Conservation (phyloP, 2,797 vertebrate genomes). For the Semaprochilodus insignis region DNA sequence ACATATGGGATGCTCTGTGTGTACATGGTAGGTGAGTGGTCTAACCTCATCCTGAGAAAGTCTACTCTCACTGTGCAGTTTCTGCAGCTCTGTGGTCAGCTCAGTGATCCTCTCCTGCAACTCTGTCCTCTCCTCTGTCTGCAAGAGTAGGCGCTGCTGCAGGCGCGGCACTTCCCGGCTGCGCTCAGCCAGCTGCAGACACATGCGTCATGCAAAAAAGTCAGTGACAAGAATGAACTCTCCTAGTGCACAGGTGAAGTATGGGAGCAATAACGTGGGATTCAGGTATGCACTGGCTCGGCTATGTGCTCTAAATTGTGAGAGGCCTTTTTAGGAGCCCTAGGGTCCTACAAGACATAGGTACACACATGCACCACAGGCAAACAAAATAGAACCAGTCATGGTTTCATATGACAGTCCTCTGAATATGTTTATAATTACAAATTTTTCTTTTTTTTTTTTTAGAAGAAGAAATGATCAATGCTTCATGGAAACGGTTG, state of each 20-base stretch:
- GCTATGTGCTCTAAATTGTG: neutral
- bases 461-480: too few relatives aligned
- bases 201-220: slow-evolving; percentile 1
- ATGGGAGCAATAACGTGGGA: neutral
- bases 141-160: slow-evolving; percentile 63
- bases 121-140: slow-evolving; percentile 62
- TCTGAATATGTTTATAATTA: too few relatives aligned
- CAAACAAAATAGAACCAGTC: neutral
- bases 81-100: slow-evolving; percentile 70
- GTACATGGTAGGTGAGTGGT: neutral
- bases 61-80: slow-evolving; percentile 59
- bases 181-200: slow-evolving; percentile 59
- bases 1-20: neutral
- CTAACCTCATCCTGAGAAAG: slow-evolving; percentile 56
- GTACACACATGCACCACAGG: neutral
- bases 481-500: neutral
- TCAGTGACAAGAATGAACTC: neutral
- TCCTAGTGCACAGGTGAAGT: neutral
- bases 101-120: slow-evolving; percentile 64
- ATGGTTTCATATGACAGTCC: too few relatives aligned
- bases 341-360: neutral
- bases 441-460: too few relatives aligned
- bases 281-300: neutral
- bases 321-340: neutral
- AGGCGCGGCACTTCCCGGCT: slow-evolving; percentile 63